Evolutionary conservation across 1,140 invertebrate species (phyloP).

Genomic region (Eciton burchellii): DNA sequence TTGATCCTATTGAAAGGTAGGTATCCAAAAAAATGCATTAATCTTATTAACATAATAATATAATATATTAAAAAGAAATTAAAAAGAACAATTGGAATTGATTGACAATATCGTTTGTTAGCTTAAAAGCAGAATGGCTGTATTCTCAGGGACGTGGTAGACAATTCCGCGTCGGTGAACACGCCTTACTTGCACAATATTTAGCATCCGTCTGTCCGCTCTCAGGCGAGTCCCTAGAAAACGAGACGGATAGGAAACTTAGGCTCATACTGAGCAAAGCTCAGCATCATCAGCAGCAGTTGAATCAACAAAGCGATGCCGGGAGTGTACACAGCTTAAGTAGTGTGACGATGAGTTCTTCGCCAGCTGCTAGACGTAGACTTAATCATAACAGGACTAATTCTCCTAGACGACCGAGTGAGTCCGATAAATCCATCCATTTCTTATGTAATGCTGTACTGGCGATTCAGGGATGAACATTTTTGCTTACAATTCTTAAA

Average conservation of each 20-base stretch:
- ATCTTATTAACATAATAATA: conserved; percentile 24
- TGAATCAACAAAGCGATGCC: conserved; percentile 88
- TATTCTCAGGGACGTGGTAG: conserved; percentile 96
- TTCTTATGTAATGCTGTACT: conserved; percentile 40
- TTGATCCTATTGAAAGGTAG: conserved; percentile 96
- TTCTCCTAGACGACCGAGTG: conserved; percentile 88
- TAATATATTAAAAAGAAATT: conserved; percentile 8
- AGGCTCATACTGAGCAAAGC: conserved; percentile 94
- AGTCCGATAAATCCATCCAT: conserved; percentile 75
- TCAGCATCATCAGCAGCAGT: conserved; percentile 94
- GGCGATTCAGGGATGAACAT: conserved; percentile 23
- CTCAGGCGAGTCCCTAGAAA: conserved; percentile 91
- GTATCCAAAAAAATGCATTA: conserved; percentile 56
- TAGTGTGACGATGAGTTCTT: conserved; percentile 83
- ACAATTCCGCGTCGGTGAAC: conserved; percentile 94
- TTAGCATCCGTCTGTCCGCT: conserved; percentile 91
- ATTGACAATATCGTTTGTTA: conserved; percentile 81
- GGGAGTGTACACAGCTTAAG: conserved; percentile 84
- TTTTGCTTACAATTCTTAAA: conserved; percentile 2
- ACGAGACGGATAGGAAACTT: conserved; percentile 94
- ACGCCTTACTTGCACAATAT: conserved; percentile 93
- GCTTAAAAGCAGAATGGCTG: conserved; percentile 97
- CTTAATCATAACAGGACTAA: conserved; percentile 83
- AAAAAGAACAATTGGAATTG: conserved; percentile 52
- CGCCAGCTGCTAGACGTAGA: conserved; percentile 82